Percentiles rank a stretch among this genome's conserved stretches.
Evolutionary conservation across 2,888 invertebrate species (phyloP).

Genomic region (Argyresthia goedartella): DNA sequence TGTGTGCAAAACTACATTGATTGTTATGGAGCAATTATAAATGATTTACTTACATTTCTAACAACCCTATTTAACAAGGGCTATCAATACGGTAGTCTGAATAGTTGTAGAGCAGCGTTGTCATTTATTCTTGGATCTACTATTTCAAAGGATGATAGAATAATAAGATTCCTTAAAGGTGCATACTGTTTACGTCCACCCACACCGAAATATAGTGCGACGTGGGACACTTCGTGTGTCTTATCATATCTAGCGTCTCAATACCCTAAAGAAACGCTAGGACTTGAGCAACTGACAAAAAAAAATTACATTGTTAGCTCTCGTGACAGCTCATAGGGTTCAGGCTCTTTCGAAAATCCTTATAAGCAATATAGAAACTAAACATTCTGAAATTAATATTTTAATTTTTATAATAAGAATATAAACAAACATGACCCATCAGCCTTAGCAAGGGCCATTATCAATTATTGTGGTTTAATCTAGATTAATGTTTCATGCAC

Average conservation of each 20-base stretch:
- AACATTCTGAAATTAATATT: background rate
- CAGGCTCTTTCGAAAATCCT: conserved; percentile 2
- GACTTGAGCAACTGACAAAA: conserved; percentile 2
- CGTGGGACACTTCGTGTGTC: background rate
- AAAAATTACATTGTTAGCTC: conserved; percentile 4
- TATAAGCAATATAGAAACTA: background rate
- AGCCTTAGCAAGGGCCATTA: background rate
- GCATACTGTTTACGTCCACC: background rate
- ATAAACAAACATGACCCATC: background rate
- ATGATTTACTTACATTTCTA: background rate
- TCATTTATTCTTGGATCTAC: background rate
- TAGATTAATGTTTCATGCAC: too few species aligned
- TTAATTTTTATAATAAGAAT: background rate
- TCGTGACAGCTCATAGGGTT: conserved; percentile 4
- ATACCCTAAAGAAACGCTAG: conserved; percentile 2
- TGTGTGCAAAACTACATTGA: background rate
- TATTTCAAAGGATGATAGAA: background rate
- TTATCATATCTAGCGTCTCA: background rate
- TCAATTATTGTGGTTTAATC: background rate
- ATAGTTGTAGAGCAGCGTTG: background rate
- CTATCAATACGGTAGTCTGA: background rate
- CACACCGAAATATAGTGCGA: background rate
- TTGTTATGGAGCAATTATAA: background rate
- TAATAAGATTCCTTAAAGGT: background rate
- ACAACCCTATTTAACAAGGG: background rate